A percentile compares a stretch with the other conserved stretches of the same genome.
Evolutionary conservation across 2,888 invertebrate species (phyloP).

Genomic region (Monochamus alternatus): DNA sequence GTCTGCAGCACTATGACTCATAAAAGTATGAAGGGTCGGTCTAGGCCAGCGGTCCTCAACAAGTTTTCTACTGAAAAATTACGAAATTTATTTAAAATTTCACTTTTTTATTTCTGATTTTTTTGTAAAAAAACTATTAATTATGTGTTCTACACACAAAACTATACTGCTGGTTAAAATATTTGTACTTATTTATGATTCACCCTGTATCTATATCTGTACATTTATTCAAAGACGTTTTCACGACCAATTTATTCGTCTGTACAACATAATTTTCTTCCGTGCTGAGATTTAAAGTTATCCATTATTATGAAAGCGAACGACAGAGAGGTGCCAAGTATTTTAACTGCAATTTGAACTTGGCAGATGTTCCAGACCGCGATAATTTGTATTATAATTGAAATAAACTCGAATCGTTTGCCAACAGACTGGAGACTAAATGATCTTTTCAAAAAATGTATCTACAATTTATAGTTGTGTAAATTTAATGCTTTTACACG

Average conservation of each 20-base stretch:
- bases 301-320: constrained; percentile 12
- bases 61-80: too few relatives aligned
- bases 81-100: too few relatives aligned
- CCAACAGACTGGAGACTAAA: background rate
- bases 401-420: constrained; percentile 11
- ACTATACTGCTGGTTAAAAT: too few relatives aligned
- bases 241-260: background rate
- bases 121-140: too few relatives aligned
- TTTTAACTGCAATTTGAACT: constrained; percentile 15
- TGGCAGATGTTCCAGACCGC: constrained; percentile 14
- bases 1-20: too few relatives aligned
- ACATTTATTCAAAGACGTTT: too few relatives aligned
- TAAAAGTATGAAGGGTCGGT: too few relatives aligned
- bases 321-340: constrained; percentile 11
- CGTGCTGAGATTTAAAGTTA: constrained; percentile 11
- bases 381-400: constrained; percentile 18
- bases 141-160: too few relatives aligned
- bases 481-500: background rate
- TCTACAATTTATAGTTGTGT: background rate
- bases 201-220: too few relatives aligned
- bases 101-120: too few relatives aligned
- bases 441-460: background rate
- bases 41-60: too few relatives aligned
- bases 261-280: constrained; percentile 2
- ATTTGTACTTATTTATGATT: too few relatives aligned